Conservation (phyloP, 1,140 invertebrate species). For the Acyrthosiphon pisum region DNA sequence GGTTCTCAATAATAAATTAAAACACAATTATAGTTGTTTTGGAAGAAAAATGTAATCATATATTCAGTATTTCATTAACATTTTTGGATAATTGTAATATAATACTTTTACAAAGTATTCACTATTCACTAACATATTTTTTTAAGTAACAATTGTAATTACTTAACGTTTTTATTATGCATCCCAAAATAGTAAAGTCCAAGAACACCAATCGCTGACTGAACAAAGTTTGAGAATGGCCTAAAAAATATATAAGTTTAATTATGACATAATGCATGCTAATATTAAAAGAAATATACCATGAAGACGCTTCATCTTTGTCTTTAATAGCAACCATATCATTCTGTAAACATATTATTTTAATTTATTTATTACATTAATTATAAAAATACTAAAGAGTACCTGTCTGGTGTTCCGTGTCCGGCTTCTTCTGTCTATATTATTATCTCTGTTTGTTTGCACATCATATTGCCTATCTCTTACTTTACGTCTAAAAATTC, state of each 20-base stretch:
- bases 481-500: neutral
- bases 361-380: neutral
- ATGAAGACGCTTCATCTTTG: neutral
- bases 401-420: neutral
- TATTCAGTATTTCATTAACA: neutral
- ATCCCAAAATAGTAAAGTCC: conserved; percentile 51
- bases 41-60: neutral
- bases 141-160: neutral
- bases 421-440: neutral
- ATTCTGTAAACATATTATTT: neutral
- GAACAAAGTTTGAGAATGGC: conserved; percentile 52
- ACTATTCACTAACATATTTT: conserved; percentile 38
- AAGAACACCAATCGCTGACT: conserved; percentile 44
- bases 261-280: neutral
- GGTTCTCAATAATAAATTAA: neutral
- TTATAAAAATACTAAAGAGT: neutral
- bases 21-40: neutral
- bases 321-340: neutral
- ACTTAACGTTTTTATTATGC: conserved; percentile 40
- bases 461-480: neutral
- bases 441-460: neutral
- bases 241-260: neutral
- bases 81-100: neutral
- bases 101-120: neutral
- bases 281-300: neutral